phyloP scores from a whole-genome alignment of 2,113 vertebrate species.

The Melospiza melodia region DNA sequence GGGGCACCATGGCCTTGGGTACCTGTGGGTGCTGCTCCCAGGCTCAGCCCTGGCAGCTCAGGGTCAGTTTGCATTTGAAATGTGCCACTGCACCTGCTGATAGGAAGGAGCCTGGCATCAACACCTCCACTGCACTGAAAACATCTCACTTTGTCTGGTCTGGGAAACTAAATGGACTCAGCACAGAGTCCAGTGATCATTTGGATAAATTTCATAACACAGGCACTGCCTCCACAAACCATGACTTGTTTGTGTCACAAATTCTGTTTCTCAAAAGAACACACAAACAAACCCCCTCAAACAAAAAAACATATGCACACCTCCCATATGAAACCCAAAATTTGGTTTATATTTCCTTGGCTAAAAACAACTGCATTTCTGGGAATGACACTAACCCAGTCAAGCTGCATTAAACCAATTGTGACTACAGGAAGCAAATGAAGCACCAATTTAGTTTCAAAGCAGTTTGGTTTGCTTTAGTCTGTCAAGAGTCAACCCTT shows the following conservation, averaged over 20 bases:
- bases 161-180: neutral
- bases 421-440: neutral
- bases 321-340: neutral
- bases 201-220: neutral
- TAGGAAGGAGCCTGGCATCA: neutral
- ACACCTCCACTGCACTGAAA: neutral
- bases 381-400: neutral
- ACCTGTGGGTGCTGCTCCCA: neutral
- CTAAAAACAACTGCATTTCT: neutral
- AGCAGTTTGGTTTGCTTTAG: neutral
- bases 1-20: rapidly evolving
- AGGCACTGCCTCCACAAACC: rapidly evolving
- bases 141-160: neutral
- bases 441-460: neutral
- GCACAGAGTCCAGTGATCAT: neutral
- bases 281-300: neutral
- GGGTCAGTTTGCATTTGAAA: neutral
- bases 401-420: neutral
- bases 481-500: neutral
- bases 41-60: neutral
- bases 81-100: neutral
- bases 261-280: neutral
- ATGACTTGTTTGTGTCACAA: neutral
- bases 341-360: neutral
- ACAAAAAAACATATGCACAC: neutral